Evolutionary conservation across 2,797 vertebrate species (phyloP).

Genomic region (Phoeniculus purpureus): DNA sequence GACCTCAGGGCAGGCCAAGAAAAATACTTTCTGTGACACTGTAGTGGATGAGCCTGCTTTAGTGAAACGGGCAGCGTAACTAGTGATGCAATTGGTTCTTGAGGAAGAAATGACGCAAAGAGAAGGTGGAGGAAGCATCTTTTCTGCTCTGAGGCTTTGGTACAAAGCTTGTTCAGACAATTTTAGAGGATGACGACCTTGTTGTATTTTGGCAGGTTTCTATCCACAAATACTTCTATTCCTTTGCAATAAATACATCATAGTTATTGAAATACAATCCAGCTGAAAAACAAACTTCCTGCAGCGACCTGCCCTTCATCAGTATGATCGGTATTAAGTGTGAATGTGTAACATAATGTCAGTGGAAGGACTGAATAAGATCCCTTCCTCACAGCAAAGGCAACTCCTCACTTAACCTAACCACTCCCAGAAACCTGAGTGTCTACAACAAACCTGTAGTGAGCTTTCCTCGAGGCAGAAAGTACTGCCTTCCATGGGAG

Average conservation of each 20-base stretch:
- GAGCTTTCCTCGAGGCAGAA: neutral
- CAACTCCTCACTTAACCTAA: neutral
- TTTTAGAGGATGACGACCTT: neutral
- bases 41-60: neutral
- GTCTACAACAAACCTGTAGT: neutral
- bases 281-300: neutral
- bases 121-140: neutral
- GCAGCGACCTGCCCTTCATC: neutral
- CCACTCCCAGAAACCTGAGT: neutral
- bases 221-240: neutral
- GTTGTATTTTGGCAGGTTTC: neutral
- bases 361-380: neutral
- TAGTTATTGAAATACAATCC: neutral
- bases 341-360: neutral
- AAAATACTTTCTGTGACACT: neutral
- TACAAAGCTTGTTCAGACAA: neutral
- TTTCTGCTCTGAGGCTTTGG: neutral
- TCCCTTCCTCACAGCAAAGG: neutral
- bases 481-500: neutral
- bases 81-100: neutral
- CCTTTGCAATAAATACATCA: neutral
- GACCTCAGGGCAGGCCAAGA: neutral
- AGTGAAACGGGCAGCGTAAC: neutral
- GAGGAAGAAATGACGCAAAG: neutral
- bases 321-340: neutral